These are phyloP conservation scores for Andrena hattorfiana DNA, from an alignment of 2,888 invertebrate species.

Conservation along the genomic window DNA sequence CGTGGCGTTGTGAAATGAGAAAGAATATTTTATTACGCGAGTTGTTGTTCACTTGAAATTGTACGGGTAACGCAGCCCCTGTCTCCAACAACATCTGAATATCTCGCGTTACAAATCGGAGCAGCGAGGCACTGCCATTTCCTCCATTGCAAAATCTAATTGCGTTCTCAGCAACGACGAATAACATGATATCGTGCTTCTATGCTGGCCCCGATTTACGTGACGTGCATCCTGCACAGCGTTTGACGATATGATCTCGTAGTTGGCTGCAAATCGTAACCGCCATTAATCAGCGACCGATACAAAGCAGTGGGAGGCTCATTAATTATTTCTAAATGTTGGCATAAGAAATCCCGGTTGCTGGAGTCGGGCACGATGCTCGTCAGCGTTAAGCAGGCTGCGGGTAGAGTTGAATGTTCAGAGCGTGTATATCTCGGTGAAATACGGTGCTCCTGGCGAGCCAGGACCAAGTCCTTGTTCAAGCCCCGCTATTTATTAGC, in stretches of 20 bases:
- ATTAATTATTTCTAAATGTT: slow-evolving; percentile 45
- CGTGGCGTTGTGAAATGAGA: no score
- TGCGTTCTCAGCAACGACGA: not conserved
- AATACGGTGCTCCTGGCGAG: slow-evolving; percentile 58
- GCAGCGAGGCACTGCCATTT: not conserved
- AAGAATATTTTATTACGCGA: no score
- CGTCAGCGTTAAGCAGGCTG: slow-evolving; percentile 30
- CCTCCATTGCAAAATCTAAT: not conserved
- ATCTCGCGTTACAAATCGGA: no score
- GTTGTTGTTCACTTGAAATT: no score
- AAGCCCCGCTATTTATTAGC: slow-evolving; percentile 68
- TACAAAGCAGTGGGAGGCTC: not conserved
- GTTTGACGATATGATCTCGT: not conserved
- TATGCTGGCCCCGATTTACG: not conserved
- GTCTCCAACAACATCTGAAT: not conserved
- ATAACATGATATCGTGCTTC: not conserved
- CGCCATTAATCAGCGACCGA: slow-evolving; percentile 11
- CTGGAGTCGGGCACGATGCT: slow-evolving; percentile 40
- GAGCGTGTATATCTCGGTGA: slow-evolving; percentile 66
- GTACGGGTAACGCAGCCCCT: no score
- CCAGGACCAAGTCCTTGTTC: slow-evolving; percentile 52
- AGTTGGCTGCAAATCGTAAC: not conserved
- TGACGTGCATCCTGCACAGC: not conserved
- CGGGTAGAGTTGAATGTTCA: slow-evolving; percentile 38
- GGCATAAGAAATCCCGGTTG: slow-evolving; percentile 31